Conservation (phyloP, 2,113 vertebrate species). For the Salvelinus alpinus region DNA sequence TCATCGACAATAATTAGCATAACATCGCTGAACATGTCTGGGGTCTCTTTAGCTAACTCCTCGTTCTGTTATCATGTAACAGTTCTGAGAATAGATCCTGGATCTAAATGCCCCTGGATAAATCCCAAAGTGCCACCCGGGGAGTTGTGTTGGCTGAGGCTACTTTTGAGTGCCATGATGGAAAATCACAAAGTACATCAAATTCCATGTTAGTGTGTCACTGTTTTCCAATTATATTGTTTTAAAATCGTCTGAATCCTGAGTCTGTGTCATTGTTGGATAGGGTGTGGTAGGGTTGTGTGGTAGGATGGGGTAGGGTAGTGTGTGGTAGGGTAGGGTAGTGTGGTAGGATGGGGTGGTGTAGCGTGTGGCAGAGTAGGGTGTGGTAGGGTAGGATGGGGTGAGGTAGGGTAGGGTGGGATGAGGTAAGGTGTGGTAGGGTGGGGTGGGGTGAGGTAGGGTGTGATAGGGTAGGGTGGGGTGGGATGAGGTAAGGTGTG, state of each 20-base stretch:
- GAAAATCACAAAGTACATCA: not conserved
- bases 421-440: too few species aligned
- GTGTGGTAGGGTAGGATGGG: too few species aligned
- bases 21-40: not conserved
- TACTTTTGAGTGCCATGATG: not conserved
- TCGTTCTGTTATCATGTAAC: not conserved
- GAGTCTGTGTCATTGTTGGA: not conserved
- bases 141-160: not conserved
- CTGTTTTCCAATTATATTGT: not conserved
- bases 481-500: too few species aligned
- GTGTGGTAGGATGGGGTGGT: not conserved
- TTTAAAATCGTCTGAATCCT: conserved; percentile 1
- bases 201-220: not conserved
- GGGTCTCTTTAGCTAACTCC: not conserved
- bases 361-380: too few species aligned
- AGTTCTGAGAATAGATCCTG: not conserved
- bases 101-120: not conserved
- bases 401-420: too few species aligned
- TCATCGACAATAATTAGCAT: not conserved
- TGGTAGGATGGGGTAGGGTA: too few species aligned
- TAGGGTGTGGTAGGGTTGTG: too few species aligned
- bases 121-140: not conserved
- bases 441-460: not conserved
- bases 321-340: not conserved
- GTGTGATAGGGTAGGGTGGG: not conserved